These are phyloP conservation scores for Apeira syringaria DNA, from an alignment of 2,888 invertebrate species.

Conservation along the genomic window DNA sequence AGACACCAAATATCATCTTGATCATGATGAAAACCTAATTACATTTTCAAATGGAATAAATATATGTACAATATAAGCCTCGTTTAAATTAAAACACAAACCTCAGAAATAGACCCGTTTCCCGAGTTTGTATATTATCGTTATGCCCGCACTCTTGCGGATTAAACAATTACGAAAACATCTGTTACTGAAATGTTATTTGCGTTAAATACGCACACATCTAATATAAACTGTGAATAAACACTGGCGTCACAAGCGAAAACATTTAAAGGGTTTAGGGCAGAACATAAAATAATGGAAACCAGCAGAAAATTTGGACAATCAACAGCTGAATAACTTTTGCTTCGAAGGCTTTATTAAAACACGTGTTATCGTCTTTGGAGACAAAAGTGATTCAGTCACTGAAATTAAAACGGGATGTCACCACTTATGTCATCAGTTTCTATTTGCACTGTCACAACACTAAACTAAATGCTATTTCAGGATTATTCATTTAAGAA, in stretches of 20 bases:
- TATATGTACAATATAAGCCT: too few species aligned
- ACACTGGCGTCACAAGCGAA: constrained; percentile 13
- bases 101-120: constrained; percentile 10
- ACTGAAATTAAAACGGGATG: not conserved
- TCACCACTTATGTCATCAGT: too few species aligned
- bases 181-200: constrained; percentile 19
- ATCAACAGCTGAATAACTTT: not conserved
- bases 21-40: too few species aligned
- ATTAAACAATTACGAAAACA: constrained; percentile 22
- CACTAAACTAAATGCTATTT: not conserved
- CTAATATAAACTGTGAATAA: constrained; percentile 3
- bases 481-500: too few species aligned
- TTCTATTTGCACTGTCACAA: too few species aligned
- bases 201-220: constrained; percentile 6
- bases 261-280: constrained; percentile 6
- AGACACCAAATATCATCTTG: too few species aligned
- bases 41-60: too few species aligned
- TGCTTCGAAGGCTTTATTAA: not conserved
- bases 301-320: constrained; percentile 3
- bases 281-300: constrained; percentile 8
- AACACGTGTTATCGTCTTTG: not conserved
- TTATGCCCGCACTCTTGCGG: constrained; percentile 43
- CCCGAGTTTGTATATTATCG: constrained; percentile 21
- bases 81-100: constrained; percentile 1
- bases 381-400: not conserved